These are phyloP conservation scores for Aythya baeri DNA, from an alignment of 2,113 vertebrate species.

Conservation along the genomic window DNA sequence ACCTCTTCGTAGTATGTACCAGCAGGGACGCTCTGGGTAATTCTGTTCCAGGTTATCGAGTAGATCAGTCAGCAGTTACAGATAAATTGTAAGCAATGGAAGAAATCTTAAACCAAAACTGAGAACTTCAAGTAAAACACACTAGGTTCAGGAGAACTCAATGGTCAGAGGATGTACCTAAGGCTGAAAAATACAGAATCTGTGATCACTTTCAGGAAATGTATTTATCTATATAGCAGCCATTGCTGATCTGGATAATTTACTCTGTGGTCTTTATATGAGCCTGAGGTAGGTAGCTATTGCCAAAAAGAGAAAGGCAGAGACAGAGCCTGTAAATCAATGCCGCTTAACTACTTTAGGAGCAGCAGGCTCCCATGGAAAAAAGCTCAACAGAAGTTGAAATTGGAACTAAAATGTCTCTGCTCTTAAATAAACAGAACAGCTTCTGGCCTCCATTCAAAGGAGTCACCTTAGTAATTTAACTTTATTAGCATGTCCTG, in stretches of 20 bases:
- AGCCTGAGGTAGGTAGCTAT: background rate
- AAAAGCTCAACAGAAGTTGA: slow-evolving; percentile 1
- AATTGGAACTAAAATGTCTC: slow-evolving; percentile 17
- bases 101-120: background rate
- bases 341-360: slow-evolving; percentile 34
- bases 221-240: slow-evolving; percentile 5
- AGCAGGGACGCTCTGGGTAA: background rate
- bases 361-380: slow-evolving; percentile 4
- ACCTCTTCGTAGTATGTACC: background rate
- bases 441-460: background rate
- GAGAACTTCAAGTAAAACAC: background rate
- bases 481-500: background rate
- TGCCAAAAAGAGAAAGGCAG: slow-evolving; percentile 39
- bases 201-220: background rate
- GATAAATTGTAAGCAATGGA: background rate
- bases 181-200: background rate
- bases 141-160: background rate
- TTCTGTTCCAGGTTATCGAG: background rate
- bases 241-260: slow-evolving; percentile 11
- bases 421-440: background rate
- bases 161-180: background rate
- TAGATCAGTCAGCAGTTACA: background rate
- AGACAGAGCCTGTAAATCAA: slow-evolving; percentile 36
- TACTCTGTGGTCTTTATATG: slow-evolving; percentile 1
- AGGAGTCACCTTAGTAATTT: slow-evolving; percentile 9